phyloP scores from a whole-genome alignment of 2,888 invertebrate species.

The Platypus cylindrus region DNA sequence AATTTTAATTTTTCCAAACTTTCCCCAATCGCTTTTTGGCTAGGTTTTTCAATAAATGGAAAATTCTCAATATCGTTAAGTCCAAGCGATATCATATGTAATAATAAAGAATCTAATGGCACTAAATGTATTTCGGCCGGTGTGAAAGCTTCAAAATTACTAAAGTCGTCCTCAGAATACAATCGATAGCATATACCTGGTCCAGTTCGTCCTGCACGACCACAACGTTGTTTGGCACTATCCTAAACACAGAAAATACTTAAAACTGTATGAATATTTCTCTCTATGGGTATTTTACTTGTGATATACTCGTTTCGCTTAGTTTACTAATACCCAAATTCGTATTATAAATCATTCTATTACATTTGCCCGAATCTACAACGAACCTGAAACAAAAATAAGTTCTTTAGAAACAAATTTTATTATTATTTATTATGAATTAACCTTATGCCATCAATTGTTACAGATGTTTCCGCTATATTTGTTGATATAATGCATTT shows the following conservation, averaged over 20 bases:
- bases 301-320: conserved; percentile 94
- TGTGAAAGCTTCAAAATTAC: conserved; percentile 68
- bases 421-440: not conserved
- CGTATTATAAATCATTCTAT: conserved; percentile 94
- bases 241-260: conserved; percentile 11
- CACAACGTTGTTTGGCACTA: conserved; percentile 80
- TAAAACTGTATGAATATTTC: not conserved
- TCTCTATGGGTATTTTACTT: conserved; percentile 48
- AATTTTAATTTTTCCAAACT: conserved; percentile 73
- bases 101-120: conserved; percentile 78
- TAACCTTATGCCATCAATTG: conserved; percentile 85
- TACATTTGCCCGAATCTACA: conserved; percentile 83
- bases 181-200: conserved; percentile 91
- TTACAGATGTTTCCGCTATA: conserved; percentile 97
- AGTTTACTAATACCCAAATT: conserved; percentile 78
- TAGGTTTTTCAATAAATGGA: conserved; percentile 92
- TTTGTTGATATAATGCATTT: conserved; percentile 98
- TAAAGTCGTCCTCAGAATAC: conserved; percentile 73
- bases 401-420: not conserved
- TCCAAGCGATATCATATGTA: conserved; percentile 91
- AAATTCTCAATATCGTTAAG: conserved; percentile 82
- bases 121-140: conserved; percentile 91
- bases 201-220: conserved; percentile 87
- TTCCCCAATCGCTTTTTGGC: conserved; percentile 70
- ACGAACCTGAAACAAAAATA: conserved; percentile 51